Base-by-base conservation (phyloP, 2,888 invertebrate species). In the Amphimallon solstitiale region DNA sequence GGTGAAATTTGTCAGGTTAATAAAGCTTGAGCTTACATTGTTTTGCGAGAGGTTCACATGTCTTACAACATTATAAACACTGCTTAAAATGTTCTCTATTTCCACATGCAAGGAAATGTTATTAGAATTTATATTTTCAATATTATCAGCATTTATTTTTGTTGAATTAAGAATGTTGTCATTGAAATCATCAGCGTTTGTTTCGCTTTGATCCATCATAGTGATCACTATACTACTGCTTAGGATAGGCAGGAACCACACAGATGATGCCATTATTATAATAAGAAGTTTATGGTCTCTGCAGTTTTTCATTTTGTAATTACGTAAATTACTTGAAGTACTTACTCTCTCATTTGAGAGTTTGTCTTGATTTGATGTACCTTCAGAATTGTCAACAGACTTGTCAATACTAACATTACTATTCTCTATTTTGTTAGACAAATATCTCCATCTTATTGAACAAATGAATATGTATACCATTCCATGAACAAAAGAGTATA, bases 401-500 rank as follows among this genome's bases (percentile, higher is more conserved):
- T 52, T 38, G 29, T 54, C 10, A 64, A 23, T 34, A 1, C 3
- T 54, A 43, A n/a, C 14, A 17, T 17, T 62, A 17, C 34, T 56
- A 29, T 23, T 1, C 23, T 10, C 49, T 9, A 19, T 12, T 29
- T 10, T 29, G 7, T 37, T 51, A 14, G 19, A 19, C 54, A 73
- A 74, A 35, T 71, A 67, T 69, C 73, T 72, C 60, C 76, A 75
- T 12, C 74, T 67, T n/a, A 74, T 56, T 7, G 74, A 70, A 10
- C 71, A 69, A 38, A 72, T 74, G n/a, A 80, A 62, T n/a, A 81
- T 63, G 5, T 76, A 72, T 46, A 79, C 67, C 21, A 79, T 70
- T 56, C 78, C 79, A 62, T 80, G 78, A 15, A 77, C 43, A 65
- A 79, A 80, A 2, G 80, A 78, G 63, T 76, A 78, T 12, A 79